Evolutionary conservation across 2,113 vertebrate genomes (phyloP).

Genomic region (Pterocles orientalis): DNA sequence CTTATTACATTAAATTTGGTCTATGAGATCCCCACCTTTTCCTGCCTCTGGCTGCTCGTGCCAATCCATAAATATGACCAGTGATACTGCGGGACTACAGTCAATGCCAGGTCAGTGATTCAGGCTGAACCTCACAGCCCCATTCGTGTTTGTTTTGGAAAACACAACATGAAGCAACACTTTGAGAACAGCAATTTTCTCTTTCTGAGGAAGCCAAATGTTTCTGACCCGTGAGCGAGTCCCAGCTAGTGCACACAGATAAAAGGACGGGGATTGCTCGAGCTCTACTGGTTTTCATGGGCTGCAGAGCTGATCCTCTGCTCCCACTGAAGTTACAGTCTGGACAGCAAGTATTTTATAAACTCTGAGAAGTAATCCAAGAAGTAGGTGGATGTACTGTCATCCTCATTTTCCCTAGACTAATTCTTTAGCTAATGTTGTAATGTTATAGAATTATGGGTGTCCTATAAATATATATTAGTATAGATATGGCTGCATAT

Average conservation of each 20-base stretch:
- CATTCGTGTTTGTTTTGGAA: background rate
- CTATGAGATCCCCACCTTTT: background rate
- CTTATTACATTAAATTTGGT: background rate
- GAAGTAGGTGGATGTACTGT: background rate
- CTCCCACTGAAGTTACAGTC: background rate
- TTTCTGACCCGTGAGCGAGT: background rate
- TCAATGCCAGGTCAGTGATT: background rate
- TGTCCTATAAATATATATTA: background rate
- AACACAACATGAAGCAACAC: background rate
- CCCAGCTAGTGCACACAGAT: background rate
- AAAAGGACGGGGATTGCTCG: background rate
- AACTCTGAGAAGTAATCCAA: background rate
- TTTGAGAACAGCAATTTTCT: background rate
- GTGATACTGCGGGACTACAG: background rate
- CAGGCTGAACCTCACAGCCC: background rate
- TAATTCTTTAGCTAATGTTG: background rate
- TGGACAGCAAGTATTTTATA: conserved; percentile 12
- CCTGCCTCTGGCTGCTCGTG: background rate
- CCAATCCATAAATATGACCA: background rate
- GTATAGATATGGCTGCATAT: background rate
- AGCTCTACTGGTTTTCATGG: background rate
- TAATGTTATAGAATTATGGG: background rate
- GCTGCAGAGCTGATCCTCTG: background rate
- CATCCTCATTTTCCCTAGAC: background rate
- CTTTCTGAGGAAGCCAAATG: background rate